A percentile compares a stretch with the other conserved stretches of the same genome.
Conservation (phyloP, 2,888 invertebrate genomes). For the Petrophora chlorosata region DNA sequence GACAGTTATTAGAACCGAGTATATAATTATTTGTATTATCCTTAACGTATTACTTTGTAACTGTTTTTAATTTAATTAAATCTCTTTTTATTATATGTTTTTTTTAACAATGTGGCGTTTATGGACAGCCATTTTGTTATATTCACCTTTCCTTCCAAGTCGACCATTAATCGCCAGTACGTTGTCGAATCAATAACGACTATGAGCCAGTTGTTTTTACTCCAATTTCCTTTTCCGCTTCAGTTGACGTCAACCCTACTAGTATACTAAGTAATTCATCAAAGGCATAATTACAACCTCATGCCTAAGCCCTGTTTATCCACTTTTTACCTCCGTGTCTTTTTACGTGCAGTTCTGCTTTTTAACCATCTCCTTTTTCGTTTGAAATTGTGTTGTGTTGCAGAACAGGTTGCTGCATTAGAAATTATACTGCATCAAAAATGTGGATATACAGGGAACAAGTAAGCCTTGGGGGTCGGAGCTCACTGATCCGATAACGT, state of each 20-base stretch:
- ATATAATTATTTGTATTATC: too few relatives aligned
- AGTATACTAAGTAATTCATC: slow-evolving; percentile 2
- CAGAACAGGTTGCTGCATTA: slow-evolving; percentile 26
- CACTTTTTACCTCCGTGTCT: neutral
- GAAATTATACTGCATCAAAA: slow-evolving; percentile 25
- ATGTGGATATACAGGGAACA: slow-evolving; percentile 19
- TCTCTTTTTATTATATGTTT: neutral
- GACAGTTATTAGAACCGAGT: too few relatives aligned
- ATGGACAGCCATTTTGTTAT: neutral
- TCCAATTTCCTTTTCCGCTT: neutral
- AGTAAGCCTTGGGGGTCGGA: neutral
- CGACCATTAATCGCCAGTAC: too few relatives aligned
- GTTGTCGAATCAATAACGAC: too few relatives aligned
- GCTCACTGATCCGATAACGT: too few relatives aligned
- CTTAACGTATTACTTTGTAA: too few relatives aligned
- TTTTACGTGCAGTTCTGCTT: slow-evolving; percentile 14
- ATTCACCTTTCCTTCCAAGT: too few relatives aligned
- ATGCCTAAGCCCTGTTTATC: slow-evolving; percentile 1
- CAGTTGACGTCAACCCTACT: neutral
- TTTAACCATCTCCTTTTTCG: slow-evolving; percentile 17
- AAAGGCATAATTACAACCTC: slow-evolving; percentile 8
- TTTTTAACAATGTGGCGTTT: neutral
- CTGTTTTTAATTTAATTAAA: too few relatives aligned
- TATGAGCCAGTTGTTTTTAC: neutral
- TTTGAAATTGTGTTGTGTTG: slow-evolving; percentile 8